Base-by-base conservation (phyloP, 2,888 invertebrate species). In the Chymomyza procnemis region DNA sequence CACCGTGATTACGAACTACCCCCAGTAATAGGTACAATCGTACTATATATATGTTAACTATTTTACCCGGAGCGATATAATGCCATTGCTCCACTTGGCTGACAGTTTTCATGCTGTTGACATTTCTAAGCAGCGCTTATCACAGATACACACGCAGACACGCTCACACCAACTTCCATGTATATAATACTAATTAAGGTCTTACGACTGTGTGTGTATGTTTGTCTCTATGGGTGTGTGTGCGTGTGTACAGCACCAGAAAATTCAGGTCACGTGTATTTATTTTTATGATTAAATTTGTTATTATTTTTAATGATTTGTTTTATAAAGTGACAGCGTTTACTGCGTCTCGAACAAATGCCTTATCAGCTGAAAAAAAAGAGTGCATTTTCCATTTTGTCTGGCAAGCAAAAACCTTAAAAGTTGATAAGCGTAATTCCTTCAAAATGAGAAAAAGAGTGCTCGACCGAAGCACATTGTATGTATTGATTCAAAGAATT, bases 201-300 rank as follows among this genome's bases (percentile, higher is more conserved):
- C 62, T 64, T 60, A n/a, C 71, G 68, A 62, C 65, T 60, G 65
- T 34, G 21, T n/a, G 47, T 60, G 65, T 34, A 19, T n/a, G 47
- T 14, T 8, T 14, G 47, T 4, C 14, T 14, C 6, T 14, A n/a
- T n/a, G n/a, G n/a, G 47, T 47, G 47, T 4, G 47, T 14, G 16
- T 47, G 4, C 6, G 6, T 47, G 6, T 26, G 8, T 26, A 26
- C 56, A 69, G 74, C 71, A 22, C 52, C 18, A 47, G 52, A 80
- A 80, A 41, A 50, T 50, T 62, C 81, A 78, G 87, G 85, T 85
- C 87, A 81, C 82, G 82, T 81, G 79, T 69, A 61, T 84, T 76
- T 80, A 60, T 67, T 74, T 67, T 57, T 61, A 77, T 79, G 78
- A 79, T 75, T 83, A 62, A 50, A 58, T 70, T 61, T 41, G 18